Base-by-base conservation (phyloP, 2,797 vertebrate genomes). In the Scolopax bukidnonensis region DNA sequence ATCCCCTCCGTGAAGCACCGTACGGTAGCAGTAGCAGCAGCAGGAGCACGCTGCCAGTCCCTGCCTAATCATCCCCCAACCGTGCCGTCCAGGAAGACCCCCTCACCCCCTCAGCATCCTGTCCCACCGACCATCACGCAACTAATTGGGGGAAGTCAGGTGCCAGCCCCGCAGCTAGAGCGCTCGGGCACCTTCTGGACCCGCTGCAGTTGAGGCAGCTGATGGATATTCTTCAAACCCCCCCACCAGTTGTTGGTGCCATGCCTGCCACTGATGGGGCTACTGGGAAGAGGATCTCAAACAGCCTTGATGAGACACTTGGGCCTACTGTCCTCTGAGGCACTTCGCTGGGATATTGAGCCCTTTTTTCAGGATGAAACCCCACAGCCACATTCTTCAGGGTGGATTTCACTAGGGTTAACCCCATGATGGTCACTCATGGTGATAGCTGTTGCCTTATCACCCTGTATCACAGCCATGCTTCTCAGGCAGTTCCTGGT, bases 41-140 rank as follows among this genome's bases (percentile, higher is more conserved):
- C 85, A 84, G 93, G 84, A 97, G 83, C 93, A 79, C 27, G 1
- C 91, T 96, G 95, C 91, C 94, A 95, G 93, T 85, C 88, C 95
- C 92, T 96, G 93, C 94, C 96, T 96, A 57, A 95, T 92, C 91
- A 78, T 70, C 53, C 88, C 87, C 76, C 74, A 54, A 54, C 67
- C 1, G 1, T 53, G 81, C 87, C 5, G 13, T 78, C 64, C 86
- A 13, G 78, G 45, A 61, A 18, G 71, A 76, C 36, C 64, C 47
- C 53, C 68, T 90, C 81, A 61, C 19, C 38, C 83, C 84, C 78
- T 80, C 64, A 56, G 74, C 90, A 82, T 85, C 77, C 91, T 82
- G 91, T 83, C 60, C 71, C 63, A 70, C 75, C 12, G 5, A 40
- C 15, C 38, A 41, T 38, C 91, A 54, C 32, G 0, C 48, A 61